Conservation (phyloP, 2,888 invertebrate genomes). For the Cheilosia grossa region DNA sequence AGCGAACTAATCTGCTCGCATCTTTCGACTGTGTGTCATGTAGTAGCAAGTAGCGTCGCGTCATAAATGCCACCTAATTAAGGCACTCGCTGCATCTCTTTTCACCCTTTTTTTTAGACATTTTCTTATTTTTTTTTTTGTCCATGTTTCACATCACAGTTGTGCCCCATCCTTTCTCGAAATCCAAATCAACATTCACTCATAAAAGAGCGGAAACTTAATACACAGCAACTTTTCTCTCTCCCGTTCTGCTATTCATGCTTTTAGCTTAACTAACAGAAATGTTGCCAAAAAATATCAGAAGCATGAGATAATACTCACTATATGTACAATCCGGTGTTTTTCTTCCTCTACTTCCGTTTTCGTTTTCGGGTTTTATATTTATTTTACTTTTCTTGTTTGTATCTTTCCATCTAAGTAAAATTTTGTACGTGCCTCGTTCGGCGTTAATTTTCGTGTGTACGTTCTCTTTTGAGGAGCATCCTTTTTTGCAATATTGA, state of each 20-base stretch:
- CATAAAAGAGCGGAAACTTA: conserved; percentile 49
- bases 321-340: conserved; percentile 7
- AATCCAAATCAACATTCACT: conserved; percentile 46
- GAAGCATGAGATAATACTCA: conserved; percentile 59
- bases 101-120: too few relatives aligned
- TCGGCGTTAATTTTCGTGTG: conserved; percentile 71
- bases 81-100: too few relatives aligned
- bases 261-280: conserved; percentile 71
- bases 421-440: conserved; percentile 72
- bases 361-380: conserved; percentile 39
- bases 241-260: conserved; percentile 20
- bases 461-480: conserved; percentile 68
- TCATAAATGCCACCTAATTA: too few relatives aligned
- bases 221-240: conserved; percentile 36
- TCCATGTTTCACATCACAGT: too few relatives aligned
- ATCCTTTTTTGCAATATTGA: conserved; percentile 73
- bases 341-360: conserved; percentile 24
- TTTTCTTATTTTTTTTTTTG: too few relatives aligned
- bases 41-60: too few relatives aligned
- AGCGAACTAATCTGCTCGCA: too few relatives aligned
- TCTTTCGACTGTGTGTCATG: too few relatives aligned
- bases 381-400: conserved; percentile 28
- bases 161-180: neutral
- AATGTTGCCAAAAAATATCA: conserved; percentile 52
- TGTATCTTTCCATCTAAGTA: conserved; percentile 63